These are phyloP conservation scores for Sceloporus tristichus DNA, from an alignment of 2,113 vertebrate genomes.

Conservation along the genomic window DNA sequence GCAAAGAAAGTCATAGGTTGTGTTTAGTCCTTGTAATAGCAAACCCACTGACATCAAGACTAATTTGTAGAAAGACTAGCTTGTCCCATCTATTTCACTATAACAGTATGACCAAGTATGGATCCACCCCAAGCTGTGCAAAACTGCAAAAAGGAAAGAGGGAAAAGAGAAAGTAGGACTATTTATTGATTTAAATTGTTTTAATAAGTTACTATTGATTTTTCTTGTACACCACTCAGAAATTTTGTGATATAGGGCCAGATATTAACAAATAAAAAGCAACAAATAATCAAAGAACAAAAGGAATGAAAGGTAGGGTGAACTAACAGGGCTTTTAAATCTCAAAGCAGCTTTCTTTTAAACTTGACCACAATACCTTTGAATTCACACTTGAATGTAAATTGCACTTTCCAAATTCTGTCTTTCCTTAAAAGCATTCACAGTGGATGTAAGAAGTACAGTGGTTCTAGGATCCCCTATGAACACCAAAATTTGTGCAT, in stretches of 20 bases:
- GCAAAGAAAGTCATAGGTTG: not conserved
- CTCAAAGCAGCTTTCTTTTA: slow-evolving; percentile 3
- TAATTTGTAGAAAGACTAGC: not conserved
- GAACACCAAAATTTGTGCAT: too few species aligned
- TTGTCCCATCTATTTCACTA: not conserved
- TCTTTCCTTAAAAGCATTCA: not conserved
- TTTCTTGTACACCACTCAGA: too few species aligned
- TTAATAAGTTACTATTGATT: too few species aligned
- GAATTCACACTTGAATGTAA: not conserved
- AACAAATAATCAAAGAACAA: not conserved
- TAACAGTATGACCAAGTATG: not conserved
- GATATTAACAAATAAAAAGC: not conserved
- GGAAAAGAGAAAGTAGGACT: too few species aligned
- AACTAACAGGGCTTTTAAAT: not conserved
- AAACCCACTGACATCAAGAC: not conserved
- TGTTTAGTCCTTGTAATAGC: not conserved
- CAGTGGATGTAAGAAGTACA: not conserved
- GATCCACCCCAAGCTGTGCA: not conserved
- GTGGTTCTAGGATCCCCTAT: too few species aligned
- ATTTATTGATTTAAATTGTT: too few species aligned
- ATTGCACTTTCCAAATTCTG: not conserved
- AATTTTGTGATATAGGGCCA: too few species aligned
- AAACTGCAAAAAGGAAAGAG: not conserved
- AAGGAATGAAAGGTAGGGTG: not conserved
- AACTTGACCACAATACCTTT: not conserved